phyloP scores from a whole-genome alignment of 2,113 vertebrate species.

The Eclectus roratus region DNA sequence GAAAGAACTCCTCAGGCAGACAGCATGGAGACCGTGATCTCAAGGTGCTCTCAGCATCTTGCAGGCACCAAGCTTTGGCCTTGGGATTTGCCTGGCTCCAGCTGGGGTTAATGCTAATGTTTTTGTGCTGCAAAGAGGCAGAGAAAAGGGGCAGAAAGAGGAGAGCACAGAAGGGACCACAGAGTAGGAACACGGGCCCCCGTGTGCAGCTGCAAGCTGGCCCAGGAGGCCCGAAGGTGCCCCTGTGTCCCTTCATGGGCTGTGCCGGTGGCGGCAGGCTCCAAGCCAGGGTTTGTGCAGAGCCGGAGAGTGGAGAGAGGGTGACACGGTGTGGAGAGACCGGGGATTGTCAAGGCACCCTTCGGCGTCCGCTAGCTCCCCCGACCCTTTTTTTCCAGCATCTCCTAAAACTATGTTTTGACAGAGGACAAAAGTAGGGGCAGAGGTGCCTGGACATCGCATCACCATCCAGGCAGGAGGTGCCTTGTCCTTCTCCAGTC shows the following conservation, averaged over 20 bases:
- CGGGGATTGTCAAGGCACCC: background rate
- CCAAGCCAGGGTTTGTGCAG: background rate
- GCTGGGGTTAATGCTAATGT: background rate
- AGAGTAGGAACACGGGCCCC: background rate
- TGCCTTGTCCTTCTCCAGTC: background rate
- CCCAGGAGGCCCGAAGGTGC: background rate
- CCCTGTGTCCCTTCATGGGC: fast-evolving
- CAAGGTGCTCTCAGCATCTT: background rate
- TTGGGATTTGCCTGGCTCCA: background rate
- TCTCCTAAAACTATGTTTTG: background rate
- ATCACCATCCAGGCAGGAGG: background rate
- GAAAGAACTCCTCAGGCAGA: background rate
- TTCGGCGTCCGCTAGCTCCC: background rate
- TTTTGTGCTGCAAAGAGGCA: background rate
- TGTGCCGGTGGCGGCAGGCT: background rate
- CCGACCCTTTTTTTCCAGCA: background rate
- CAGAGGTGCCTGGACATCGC: background rate
- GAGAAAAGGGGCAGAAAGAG: background rate
- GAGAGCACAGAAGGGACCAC: background rate
- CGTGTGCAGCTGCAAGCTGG: background rate
- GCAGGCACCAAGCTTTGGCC: background rate
- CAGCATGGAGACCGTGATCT: background rate
- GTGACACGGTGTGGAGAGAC: conserved; percentile 61
- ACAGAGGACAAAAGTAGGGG: background rate
- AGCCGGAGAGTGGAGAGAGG: conserved; percentile 16